Conservation (phyloP, 1,140 invertebrate species). For the Drosophila fuyamai region DNA sequence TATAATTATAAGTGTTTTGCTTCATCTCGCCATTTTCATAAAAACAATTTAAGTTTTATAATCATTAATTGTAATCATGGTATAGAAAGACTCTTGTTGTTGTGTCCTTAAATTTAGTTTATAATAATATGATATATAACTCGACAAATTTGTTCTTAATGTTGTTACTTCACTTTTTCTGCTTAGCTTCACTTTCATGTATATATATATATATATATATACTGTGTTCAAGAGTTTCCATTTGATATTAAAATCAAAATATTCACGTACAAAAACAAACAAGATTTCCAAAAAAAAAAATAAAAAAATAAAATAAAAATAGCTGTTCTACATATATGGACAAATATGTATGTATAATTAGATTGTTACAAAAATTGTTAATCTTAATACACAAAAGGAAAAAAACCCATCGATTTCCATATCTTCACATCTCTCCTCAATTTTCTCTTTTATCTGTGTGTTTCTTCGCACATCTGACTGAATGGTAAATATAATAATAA, state of each 20-base stretch:
- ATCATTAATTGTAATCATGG: constrained; percentile 25
- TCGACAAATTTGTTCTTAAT: constrained; percentile 46
- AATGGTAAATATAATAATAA: constrained; percentile 54
- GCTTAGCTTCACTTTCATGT: not conserved
- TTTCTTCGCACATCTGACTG: constrained; percentile 11
- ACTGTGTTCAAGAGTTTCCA: constrained; percentile 36
- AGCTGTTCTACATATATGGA: constrained; percentile 3
- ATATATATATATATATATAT: constrained; percentile 26
- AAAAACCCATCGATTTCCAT: constrained; percentile 13
- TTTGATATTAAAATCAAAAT: constrained; percentile 41
- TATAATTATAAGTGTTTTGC: constrained; percentile 37
- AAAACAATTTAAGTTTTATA: constrained; percentile 24
- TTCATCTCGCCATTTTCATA: not conserved
- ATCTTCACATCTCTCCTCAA: not conserved
- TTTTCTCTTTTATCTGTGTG: not conserved
- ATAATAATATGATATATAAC: constrained; percentile 41
- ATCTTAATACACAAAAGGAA: constrained; percentile 18
- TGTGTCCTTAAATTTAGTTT: constrained; percentile 35
- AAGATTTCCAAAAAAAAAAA: not conserved
- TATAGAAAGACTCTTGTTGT: constrained; percentile 36
- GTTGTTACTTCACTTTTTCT: constrained; percentile 9
- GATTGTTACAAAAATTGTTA: constrained; percentile 11
- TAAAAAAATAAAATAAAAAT: not conserved
- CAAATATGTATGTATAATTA: constrained; percentile 13
- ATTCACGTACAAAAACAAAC: constrained; percentile 26